phyloP scores from a whole-genome alignment of 2,888 invertebrate species.

The Dynastes maya region DNA sequence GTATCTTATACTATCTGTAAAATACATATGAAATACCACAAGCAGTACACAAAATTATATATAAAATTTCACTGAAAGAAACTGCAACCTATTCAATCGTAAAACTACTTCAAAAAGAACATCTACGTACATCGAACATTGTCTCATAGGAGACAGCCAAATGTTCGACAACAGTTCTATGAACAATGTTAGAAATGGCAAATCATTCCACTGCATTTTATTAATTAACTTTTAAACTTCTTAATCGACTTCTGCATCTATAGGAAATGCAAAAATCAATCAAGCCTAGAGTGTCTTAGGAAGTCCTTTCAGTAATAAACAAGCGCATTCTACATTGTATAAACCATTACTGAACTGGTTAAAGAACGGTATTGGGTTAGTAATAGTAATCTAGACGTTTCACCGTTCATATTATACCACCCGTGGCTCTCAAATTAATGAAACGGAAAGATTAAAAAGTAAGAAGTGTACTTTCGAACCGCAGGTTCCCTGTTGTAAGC shows the following conservation, averaged over 20 bases:
- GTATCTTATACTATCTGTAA: too few species aligned
- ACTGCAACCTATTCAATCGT: too few species aligned
- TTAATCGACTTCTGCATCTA: constrained; percentile 1
- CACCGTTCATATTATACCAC: constrained; percentile 44
- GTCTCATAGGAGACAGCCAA: too few species aligned
- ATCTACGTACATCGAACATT: too few species aligned
- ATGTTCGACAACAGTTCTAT: too few species aligned
- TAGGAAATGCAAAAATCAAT: constrained; percentile 45
- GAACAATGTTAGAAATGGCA: constrained; percentile 7
- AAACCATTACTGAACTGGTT: not conserved
- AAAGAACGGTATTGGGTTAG: constrained; percentile 11
- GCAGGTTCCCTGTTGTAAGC: constrained; percentile 20
- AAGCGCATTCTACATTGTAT: not conserved
- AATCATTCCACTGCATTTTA: constrained; percentile 44
- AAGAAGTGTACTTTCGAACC: constrained; percentile 35
- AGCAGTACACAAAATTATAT: too few species aligned
- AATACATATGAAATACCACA: too few species aligned
- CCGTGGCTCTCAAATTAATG: constrained; percentile 45
- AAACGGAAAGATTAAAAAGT: constrained; percentile 46
- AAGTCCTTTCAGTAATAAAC: constrained; percentile 17
- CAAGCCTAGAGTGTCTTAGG: constrained; percentile 28
- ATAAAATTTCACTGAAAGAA: too few species aligned
- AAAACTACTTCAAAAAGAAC: too few species aligned
- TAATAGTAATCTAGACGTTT: constrained; percentile 32
- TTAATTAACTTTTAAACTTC: constrained; percentile 31